These are phyloP conservation scores for Colletes latitarsis DNA, from an alignment of 1,140 invertebrate genomes.

Conservation along the genomic window DNA sequence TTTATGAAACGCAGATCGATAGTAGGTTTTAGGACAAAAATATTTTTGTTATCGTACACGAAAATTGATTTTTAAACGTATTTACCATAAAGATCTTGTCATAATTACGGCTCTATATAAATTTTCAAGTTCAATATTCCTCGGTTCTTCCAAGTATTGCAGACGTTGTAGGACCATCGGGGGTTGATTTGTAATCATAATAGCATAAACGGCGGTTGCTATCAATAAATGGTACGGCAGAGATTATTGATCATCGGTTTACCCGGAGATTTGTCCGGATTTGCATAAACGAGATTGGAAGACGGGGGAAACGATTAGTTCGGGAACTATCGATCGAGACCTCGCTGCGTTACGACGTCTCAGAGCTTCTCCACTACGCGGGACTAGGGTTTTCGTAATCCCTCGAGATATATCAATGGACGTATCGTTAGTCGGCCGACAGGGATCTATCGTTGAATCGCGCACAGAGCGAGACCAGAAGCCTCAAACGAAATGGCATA, in stretches of 20 bases:
- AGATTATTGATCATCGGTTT: background rate
- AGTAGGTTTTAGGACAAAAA: too few species aligned
- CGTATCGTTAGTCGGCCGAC: slow-evolving; percentile 16
- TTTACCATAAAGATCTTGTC: too few species aligned
- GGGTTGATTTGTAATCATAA: background rate
- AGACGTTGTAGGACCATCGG: background rate
- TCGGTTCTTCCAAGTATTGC: too few species aligned
- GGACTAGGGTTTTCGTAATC: slow-evolving; percentile 27
- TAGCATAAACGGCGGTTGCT: background rate
- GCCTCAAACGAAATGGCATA: slow-evolving; percentile 24
- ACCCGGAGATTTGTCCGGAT: background rate
- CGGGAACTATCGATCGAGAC: background rate
- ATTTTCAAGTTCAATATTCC: too few species aligned
- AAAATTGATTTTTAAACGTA: too few species aligned
- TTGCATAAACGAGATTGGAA: background rate
- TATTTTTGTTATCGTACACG: too few species aligned
- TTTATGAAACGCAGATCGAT: too few species aligned
- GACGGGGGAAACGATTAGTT: background rate
- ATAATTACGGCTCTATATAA: too few species aligned
- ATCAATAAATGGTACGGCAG: background rate
- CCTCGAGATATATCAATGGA: background rate
- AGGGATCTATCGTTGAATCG: slow-evolving; percentile 34
- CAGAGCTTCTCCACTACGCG: background rate
- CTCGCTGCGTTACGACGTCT: background rate
- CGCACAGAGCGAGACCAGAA: slow-evolving; percentile 4